phyloP scores from a whole-genome alignment of 2,797 vertebrate species.

The Phalanger gymnotis region DNA sequence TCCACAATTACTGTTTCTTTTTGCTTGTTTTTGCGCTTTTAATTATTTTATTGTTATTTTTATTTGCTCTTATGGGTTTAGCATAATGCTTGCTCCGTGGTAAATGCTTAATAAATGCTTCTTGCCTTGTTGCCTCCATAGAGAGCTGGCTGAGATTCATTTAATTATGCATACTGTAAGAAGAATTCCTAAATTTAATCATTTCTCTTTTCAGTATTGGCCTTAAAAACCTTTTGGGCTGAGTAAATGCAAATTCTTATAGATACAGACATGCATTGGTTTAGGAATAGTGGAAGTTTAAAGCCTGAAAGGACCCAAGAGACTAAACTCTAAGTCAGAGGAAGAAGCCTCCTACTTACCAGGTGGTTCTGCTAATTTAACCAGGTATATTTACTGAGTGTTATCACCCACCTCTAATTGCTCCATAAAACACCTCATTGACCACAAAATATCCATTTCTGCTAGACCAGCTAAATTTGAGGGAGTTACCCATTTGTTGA shows the following conservation, averaged over 20 bases:
- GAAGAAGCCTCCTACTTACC: background rate
- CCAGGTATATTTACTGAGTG: background rate
- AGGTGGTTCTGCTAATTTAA: background rate
- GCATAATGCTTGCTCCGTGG: background rate
- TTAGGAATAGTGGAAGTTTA: background rate
- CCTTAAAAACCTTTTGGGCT: slow-evolving; percentile 52
- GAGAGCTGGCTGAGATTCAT: slow-evolving; percentile 15
- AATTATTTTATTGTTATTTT: background rate
- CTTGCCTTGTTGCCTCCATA: background rate
- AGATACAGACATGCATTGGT: slow-evolving; percentile 27
- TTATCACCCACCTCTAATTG: slow-evolving; percentile 1
- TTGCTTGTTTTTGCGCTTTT: background rate
- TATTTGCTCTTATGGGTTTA: background rate
- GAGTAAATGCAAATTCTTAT: background rate
- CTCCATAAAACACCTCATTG: background rate
- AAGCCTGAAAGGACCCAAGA: slow-evolving; percentile 1
- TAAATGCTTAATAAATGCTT: slow-evolving; percentile 26
- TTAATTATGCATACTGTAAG: background rate
- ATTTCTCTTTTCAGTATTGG: background rate
- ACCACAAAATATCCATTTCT: background rate
- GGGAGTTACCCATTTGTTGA: slow-evolving; percentile 29
- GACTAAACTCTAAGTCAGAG: background rate
- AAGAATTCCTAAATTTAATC: background rate
- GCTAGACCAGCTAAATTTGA: slow-evolving; percentile 20
- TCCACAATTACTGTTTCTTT: background rate